Conservation (phyloP, 37 sponge, comb jelly and placozoan genomes). For the Dysidea cf. avara region DNA sequence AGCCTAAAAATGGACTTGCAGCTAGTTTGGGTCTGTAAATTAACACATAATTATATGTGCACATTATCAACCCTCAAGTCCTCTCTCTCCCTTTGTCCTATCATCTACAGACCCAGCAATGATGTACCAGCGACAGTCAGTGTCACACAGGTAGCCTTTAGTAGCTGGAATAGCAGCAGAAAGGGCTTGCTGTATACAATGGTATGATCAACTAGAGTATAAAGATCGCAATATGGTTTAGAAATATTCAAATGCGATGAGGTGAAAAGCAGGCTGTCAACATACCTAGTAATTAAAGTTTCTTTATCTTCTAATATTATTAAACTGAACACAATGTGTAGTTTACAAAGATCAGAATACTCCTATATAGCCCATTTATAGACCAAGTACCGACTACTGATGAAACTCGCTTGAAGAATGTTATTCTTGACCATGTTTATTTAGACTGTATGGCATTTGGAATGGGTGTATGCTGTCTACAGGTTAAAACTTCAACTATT, state of each 20-base stretch:
- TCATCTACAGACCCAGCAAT: not conserved
- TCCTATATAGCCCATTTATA: slow-evolving; percentile 69
- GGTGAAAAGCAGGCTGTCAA: too few relatives aligned
- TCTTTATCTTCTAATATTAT: too few relatives aligned
- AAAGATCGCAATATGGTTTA: too few relatives aligned
- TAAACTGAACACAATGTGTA: too few relatives aligned
- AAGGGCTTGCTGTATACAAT: not conserved
- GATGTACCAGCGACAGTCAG: not conserved
- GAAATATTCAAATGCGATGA: too few relatives aligned
- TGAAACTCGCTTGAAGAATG: slow-evolving; percentile 45
- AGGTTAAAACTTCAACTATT: too few relatives aligned
- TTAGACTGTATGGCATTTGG: slow-evolving; percentile 97
- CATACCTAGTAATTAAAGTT: too few relatives aligned
- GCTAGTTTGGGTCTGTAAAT: too few relatives aligned
- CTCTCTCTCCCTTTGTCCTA: not conserved
- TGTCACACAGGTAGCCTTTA: not conserved
- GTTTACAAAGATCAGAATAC: slow-evolving; percentile 70
- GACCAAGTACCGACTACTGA: slow-evolving; percentile 65
- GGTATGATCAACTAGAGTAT: too few relatives aligned
- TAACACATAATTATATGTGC: too few relatives aligned
- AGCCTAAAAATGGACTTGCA: too few relatives aligned
- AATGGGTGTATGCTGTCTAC: slow-evolving; percentile 93
- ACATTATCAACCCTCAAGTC: too few relatives aligned
- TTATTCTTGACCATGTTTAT: slow-evolving; percentile 88
- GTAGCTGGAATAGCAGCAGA: not conserved